Percentiles rank a stretch among this genome's conserved stretches.
These are phyloP conservation scores for Gobio occitaniae DNA, from an alignment of 2,797 vertebrate genomes.

Conservation along the genomic window DNA sequence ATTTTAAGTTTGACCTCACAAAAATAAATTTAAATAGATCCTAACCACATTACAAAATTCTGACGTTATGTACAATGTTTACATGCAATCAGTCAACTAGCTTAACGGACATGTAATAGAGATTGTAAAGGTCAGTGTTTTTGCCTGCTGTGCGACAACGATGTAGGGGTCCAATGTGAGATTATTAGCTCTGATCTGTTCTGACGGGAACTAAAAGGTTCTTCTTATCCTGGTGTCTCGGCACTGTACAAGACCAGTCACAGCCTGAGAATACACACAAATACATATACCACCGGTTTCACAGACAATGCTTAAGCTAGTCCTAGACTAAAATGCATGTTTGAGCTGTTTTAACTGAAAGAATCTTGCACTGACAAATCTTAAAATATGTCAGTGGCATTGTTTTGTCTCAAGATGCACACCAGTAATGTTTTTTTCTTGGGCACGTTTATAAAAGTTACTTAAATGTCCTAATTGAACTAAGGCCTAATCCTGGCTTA, in stretches of 20 bases:
- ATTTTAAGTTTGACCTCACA: no score
- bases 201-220: conserved; percentile 66
- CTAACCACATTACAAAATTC: not conserved
- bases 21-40: no score
- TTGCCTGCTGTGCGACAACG: conserved; percentile 51
- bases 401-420: no score
- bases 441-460: no score
- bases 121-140: conserved; percentile 63
- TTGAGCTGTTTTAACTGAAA: no score
- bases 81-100: not conserved
- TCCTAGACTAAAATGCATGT: no score
- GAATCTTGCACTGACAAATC: no score
- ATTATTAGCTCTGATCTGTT: conserved; percentile 63
- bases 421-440: no score
- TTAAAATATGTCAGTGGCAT: no score
- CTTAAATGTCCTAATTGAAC: no score
- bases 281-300: not conserved
- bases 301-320: no score
- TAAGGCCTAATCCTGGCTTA: no score
- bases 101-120: not conserved
- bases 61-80: not conserved
- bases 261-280: conserved; percentile 32
- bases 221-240: conserved; percentile 47
- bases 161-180: conserved; percentile 38
- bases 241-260: conserved; percentile 59